Evolutionary conservation across 1,140 invertebrate genomes (phyloP), one percentile per base, ranked within the genome.

Genomic region (Magallana ariakensis): DNA sequence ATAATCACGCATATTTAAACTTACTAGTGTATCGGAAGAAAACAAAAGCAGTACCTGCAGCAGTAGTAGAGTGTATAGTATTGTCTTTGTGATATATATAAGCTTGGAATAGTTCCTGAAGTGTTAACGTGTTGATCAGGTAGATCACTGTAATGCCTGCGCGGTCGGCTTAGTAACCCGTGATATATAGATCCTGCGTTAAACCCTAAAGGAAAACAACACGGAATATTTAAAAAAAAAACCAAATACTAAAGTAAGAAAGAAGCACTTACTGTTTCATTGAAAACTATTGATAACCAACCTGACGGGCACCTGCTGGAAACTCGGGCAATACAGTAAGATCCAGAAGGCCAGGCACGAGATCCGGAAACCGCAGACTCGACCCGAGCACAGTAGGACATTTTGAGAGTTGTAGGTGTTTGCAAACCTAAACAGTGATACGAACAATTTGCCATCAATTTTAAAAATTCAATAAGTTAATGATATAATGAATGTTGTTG

Each of bases 251-350:
- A 46, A 46, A 46, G 5, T 4, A 46, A 33, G 7, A 26, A n/a
- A 75, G 7, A 33, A 33, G 22, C 2, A 5, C 5, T 5, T 13
- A 1, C 13, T 75, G 7, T 10, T 13, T 13, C 13, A 46, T 46
- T 46, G 3, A 46, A 46, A 46, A 46, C 33, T 46, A 46, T 46
- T 46, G 5, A 46, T 46, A 75, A 19, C 22, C 22, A 26, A 75
- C 66, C 66, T 75, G 66, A 3, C 13, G 66, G 66, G 15, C 66
- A 75, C 5, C 33, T 22, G 10, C 33, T 75, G 10, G 66, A 75
- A 10, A 75, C 66, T 75, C 33, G 66, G 15, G 66, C 66, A 22
- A 75, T 75, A 13, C 66, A 75, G 66, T 75, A 75, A 33, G 66
- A 75, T 33, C 66, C 66, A 13, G 2, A 13, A 10, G 66, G 66